phyloP scores from a whole-genome alignment of 2,797 vertebrate species.

The Cacajao melanocephalus region DNA sequence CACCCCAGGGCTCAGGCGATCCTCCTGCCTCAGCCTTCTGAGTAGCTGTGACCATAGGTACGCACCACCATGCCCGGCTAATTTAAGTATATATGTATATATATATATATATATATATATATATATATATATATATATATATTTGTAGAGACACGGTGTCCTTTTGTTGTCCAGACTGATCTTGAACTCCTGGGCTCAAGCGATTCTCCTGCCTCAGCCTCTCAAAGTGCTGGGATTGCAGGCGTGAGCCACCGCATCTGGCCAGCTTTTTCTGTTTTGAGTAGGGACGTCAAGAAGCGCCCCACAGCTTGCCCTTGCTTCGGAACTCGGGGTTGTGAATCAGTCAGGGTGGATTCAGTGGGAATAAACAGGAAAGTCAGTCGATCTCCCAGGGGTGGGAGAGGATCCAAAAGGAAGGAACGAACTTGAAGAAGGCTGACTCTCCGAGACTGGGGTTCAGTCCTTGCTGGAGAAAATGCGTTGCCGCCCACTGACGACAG shows the following conservation, averaged over 20 bases:
- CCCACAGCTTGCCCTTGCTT: neutral
- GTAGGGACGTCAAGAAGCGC: neutral
- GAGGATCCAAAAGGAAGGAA: neutral
- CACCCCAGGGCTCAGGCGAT: neutral
- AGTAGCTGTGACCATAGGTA: neutral
- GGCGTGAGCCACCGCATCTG: too few relatives aligned
- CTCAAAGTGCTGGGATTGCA: too few relatives aligned
- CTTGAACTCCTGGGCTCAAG: too few relatives aligned
- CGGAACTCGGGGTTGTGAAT: neutral
- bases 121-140: too few relatives aligned
- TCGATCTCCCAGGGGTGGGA: neutral
- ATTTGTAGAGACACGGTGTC: too few relatives aligned
- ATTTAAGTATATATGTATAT: neutral
- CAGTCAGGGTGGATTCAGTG: neutral
- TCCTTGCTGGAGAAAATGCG: neutral
- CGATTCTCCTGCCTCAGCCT: too few relatives aligned
- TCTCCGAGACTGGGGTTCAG: neutral
- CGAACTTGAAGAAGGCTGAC: neutral
- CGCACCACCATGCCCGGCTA: neutral
- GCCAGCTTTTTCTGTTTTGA: neutral
- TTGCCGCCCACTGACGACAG: too few relatives aligned
- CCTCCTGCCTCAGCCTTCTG: neutral
- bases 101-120: too few relatives aligned
- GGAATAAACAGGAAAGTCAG: neutral
- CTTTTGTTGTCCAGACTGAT: too few relatives aligned